phyloP scores from a whole-genome alignment of 2,113 vertebrate species.

The Mormoops blainvillei region DNA sequence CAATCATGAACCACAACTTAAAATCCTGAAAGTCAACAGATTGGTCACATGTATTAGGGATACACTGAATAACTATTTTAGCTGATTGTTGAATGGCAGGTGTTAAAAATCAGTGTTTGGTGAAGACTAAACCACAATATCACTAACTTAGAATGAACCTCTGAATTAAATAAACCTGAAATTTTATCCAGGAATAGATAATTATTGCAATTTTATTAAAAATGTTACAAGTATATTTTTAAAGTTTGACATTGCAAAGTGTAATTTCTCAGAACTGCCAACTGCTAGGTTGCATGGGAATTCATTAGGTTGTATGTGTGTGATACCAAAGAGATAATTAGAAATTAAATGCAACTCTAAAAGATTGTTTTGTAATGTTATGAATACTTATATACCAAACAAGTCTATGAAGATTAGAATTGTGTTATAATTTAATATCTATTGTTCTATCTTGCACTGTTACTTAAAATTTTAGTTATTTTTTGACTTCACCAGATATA shows the following conservation, averaged over 20 bases:
- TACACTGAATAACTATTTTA: slow-evolving; percentile 23
- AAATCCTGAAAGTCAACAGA: background rate
- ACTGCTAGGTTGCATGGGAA: background rate
- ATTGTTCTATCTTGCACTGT: slow-evolving; percentile 11
- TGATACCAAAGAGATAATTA: background rate
- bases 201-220: slow-evolving; percentile 35
- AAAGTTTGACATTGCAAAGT: background rate
- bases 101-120: slow-evolving; percentile 4
- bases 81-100: background rate
- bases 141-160: slow-evolving; percentile 6
- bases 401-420: slow-evolving; percentile 3
- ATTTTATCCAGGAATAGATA: background rate
- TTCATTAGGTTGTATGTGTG: background rate
- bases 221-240: slow-evolving; percentile 34
- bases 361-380: slow-evolving; percentile 4
- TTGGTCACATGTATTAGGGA: background rate
- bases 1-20: background rate
- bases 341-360: background rate
- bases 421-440: background rate
- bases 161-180: background rate
- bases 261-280: background rate
- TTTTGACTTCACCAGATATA: background rate
- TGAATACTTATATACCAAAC: background rate
- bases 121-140: background rate
- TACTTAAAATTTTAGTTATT: slow-evolving; percentile 44